Percentiles rank a stretch among this genome's conserved stretches.
Evolutionary conservation across 2,113 vertebrate species (phyloP).

Genomic region (Cyanoderma ruficeps): DNA sequence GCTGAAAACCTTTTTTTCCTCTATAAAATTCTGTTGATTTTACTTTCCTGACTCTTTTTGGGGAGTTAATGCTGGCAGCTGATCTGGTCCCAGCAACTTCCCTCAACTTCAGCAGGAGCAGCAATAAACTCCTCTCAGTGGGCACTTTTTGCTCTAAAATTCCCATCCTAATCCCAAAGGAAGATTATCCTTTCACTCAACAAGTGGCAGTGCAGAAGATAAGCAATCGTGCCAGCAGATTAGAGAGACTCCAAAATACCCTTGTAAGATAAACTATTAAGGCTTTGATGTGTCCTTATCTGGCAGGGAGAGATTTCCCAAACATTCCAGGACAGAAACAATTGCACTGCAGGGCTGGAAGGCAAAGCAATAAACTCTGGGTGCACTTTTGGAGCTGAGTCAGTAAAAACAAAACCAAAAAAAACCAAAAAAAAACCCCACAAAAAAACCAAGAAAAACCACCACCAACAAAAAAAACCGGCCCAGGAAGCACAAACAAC

Average conservation of each 20-base stretch:
- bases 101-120: not conserved
- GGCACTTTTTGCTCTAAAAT: not conserved
- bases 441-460: not conserved
- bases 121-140: not conserved
- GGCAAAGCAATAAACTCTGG: not conserved
- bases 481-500: not conserved
- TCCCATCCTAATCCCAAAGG: not conserved
- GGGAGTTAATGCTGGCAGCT: not conserved
- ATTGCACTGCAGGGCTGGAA: not conserved
- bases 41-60: not conserved
- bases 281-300: conserved; percentile 11
- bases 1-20: not conserved
- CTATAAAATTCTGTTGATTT: not conserved
- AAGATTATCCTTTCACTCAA: conserved; percentile 11
- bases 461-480: not conserved
- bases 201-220: not conserved
- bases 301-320: not conserved
- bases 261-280: not conserved
- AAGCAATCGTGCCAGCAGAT: not conserved
- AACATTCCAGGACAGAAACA: not conserved
- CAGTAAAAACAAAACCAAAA: not conserved
- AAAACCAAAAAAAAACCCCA: not conserved
- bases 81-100: not conserved
- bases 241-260: not conserved
- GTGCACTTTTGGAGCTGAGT: not conserved